These are phyloP conservation scores for Rhinichthys klamathensis DNA, from an alignment of 2,113 vertebrate species.

Conservation along the genomic window DNA sequence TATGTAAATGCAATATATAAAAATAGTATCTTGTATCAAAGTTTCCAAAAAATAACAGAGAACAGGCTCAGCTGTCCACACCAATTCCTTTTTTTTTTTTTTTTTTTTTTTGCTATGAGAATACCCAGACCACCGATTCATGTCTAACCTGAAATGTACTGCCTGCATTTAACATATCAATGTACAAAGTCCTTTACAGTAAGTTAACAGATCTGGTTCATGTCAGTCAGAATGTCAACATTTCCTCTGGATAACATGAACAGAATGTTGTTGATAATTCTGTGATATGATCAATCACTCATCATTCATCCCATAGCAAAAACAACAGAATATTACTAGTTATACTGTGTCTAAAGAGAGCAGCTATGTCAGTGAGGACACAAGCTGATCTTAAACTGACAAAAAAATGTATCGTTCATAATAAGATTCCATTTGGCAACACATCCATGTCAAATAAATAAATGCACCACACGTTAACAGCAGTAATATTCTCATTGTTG, in stretches of 20 bases:
- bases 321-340: neutral
- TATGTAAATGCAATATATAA: neutral
- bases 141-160: neutral
- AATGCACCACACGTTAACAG: neutral
- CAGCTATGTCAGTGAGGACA: neutral
- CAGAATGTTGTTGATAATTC: neutral
- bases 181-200: constrained; percentile 20
- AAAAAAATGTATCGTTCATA: neutral
- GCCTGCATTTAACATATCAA: neutral
- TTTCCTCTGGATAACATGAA: constrained; percentile 6
- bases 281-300: neutral
- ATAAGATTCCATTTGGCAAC: neutral
- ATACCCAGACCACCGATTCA: neutral
- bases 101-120: neutral
- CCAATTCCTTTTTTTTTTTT: neutral
- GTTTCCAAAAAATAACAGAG: neutral
- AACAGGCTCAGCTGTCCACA: neutral
- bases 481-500: neutral
- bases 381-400: neutral
- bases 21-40: neutral
- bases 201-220: neutral
- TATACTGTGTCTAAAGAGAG: neutral
- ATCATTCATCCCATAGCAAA: neutral
- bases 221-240: neutral
- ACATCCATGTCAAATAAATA: neutral